phyloP scores from a whole-genome alignment of 2,797 vertebrate genomes.

The Propithecus perrieri region DNA sequence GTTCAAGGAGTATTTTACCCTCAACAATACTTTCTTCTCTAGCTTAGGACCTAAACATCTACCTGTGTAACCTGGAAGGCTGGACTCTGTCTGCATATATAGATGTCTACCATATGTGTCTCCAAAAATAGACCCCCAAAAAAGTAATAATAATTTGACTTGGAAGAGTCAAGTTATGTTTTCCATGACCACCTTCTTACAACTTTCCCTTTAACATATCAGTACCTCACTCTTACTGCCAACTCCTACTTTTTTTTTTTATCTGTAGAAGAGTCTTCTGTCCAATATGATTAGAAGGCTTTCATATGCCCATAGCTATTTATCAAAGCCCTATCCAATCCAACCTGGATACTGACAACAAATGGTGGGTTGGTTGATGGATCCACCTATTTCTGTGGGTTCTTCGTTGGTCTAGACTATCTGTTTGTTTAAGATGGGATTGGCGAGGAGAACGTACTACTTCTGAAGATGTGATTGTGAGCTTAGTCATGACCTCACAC shows the following conservation, averaged over 20 bases:
- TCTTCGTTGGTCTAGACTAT: neutral
- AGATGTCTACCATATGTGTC: neutral
- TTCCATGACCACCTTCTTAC: slow-evolving; percentile 23
- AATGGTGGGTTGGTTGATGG: neutral
- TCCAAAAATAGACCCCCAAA: neutral
- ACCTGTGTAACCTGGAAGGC: neutral
- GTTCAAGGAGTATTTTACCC: slow-evolving; percentile 1
- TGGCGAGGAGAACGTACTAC: neutral
- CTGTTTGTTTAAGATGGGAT: neutral
- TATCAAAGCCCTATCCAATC: neutral
- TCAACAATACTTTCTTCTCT: neutral
- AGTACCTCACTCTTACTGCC: neutral
- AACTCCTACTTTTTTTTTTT: neutral
- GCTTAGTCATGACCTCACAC: neutral
- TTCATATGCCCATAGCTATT: neutral
- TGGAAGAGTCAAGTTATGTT: slow-evolving; percentile 22
- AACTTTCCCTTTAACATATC: neutral
- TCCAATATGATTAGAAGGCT: neutral
- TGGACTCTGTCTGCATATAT: neutral
- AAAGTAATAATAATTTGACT: neutral
- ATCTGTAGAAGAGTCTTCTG: neutral
- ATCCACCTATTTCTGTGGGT: neutral
- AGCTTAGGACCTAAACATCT: neutral
- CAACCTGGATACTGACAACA: neutral
- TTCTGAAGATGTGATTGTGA: neutral